Evolutionary conservation across 1,140 invertebrate species (phyloP).

Genomic region (Lepidurus packardi): DNA sequence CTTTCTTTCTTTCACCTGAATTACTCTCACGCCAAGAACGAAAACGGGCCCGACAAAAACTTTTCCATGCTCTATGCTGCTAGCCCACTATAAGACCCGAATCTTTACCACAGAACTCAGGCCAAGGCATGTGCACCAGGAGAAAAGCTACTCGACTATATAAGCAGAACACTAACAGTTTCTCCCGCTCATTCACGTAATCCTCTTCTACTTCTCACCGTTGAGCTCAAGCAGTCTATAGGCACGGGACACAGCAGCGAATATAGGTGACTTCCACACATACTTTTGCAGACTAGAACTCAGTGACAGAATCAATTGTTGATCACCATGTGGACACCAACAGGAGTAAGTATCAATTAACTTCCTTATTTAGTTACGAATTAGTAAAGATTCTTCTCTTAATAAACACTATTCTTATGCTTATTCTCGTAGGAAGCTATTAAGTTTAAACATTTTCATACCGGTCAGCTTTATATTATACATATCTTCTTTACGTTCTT

Average conservation of each 20-base stretch:
- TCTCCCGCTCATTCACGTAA: background rate
- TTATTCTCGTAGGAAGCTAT: too few species aligned
- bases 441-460: too few species aligned
- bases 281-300: background rate
- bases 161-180: background rate
- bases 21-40: background rate
- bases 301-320: background rate
- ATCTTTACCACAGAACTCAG: background rate
- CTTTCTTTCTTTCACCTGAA: slow-evolving; percentile 1
- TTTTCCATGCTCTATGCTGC: background rate
- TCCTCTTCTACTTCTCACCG: background rate
- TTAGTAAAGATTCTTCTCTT: too few species aligned
- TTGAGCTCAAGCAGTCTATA: background rate
- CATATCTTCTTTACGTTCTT: too few species aligned
- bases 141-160: background rate
- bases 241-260: too few species aligned
- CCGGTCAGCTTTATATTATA: too few species aligned
- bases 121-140: background rate
- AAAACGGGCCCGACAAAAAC: background rate
- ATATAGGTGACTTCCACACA: too few species aligned
- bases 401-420: too few species aligned
- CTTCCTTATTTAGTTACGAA: too few species aligned
- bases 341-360: background rate
- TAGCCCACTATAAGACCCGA: slow-evolving; percentile 5
- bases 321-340: background rate